Conservation (phyloP, 2,797 vertebrate genomes). For the Zenarchopterus dispar region DNA sequence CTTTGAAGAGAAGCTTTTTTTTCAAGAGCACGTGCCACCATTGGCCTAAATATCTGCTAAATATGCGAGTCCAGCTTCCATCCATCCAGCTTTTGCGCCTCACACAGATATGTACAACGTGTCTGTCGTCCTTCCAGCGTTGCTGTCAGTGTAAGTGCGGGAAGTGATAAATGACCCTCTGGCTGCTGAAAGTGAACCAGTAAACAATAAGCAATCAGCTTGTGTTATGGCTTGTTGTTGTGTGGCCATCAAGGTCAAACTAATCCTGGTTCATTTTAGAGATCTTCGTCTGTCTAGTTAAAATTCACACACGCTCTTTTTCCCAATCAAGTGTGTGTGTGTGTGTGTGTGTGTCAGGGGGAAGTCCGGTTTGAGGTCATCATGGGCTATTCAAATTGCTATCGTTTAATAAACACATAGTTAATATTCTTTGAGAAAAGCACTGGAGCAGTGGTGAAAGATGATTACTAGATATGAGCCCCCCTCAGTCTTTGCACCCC, state of each 20-base stretch:
- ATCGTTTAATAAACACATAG: slow-evolving; percentile 65
- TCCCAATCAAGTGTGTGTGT: slow-evolving; percentile 28
- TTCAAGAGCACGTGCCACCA: not conserved
- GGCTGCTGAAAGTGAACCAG: too few species aligned
- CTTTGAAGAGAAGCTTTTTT: too few species aligned
- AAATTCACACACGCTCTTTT: slow-evolving; percentile 59
- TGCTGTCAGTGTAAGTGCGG: slow-evolving; percentile 44
- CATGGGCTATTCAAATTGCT: slow-evolving; percentile 47
- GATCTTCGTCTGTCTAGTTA: slow-evolving; percentile 50
- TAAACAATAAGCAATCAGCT: slow-evolving; percentile 67
- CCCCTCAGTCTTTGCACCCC: too few species aligned
- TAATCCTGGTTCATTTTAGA: slow-evolving; percentile 60
- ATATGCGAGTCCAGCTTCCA: not conserved
- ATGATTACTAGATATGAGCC: slow-evolving; percentile 43
- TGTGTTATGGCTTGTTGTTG: slow-evolving; percentile 38
- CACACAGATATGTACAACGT: slow-evolving; percentile 7
- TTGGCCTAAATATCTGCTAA: slow-evolving; percentile 4
- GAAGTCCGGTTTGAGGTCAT: slow-evolving; percentile 41
- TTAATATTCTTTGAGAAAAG: slow-evolving; percentile 72
- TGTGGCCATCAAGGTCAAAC: slow-evolving; percentile 68
- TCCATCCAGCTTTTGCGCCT: slow-evolving; percentile 7
- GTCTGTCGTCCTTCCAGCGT: slow-evolving; percentile 17
- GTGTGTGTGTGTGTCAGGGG: slow-evolving; percentile 3
- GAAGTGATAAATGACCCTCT: slow-evolving; percentile 66
- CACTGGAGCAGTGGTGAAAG: slow-evolving; percentile 37